phyloP scores from a whole-genome alignment of 1,140 invertebrate species.

The Brachionus paranguensis region DNA sequence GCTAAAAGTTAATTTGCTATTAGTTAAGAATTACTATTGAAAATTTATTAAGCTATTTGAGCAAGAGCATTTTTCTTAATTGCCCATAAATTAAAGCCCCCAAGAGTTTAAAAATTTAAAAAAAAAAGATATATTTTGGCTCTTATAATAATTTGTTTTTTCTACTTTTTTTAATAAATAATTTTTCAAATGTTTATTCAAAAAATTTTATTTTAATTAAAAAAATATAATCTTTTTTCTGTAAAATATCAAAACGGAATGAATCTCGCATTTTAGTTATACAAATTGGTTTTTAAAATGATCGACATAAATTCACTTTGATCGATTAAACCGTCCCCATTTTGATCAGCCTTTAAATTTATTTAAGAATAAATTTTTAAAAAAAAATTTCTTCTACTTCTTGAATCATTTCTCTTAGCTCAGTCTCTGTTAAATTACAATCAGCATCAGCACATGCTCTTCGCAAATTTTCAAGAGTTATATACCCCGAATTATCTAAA shows the following conservation, averaged over 20 bases:
- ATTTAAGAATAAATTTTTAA: neutral
- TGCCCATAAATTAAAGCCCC: neutral
- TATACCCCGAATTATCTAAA: conserved; percentile 46
- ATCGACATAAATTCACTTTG: conserved; percentile 52
- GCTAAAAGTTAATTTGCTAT: neutral
- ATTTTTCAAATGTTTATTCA: too few relatives aligned
- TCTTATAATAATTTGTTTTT: neutral
- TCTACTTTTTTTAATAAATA: neutral
- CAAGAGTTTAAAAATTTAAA: neutral
- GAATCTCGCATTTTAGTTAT: conserved; percentile 41
- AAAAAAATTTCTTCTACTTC: conserved; percentile 41
- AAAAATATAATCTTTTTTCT: neutral
- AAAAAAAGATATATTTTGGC: too few relatives aligned
- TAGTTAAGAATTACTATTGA: neutral
- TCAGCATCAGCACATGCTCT: conserved; percentile 47
- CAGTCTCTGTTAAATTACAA: conserved; percentile 48
- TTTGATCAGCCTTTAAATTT: conserved; percentile 46
- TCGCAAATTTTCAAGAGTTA: conserved; percentile 48
- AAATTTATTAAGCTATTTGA: neutral
- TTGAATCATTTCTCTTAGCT: conserved; percentile 52
- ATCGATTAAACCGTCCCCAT: conserved; percentile 52
- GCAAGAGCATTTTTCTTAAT: neutral
- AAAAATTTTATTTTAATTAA: neutral
- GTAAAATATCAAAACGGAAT: neutral
- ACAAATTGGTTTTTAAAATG: conserved; percentile 54